phyloP scores from a whole-genome alignment of 2,113 vertebrate species.

The Castor canadensis region DNA sequence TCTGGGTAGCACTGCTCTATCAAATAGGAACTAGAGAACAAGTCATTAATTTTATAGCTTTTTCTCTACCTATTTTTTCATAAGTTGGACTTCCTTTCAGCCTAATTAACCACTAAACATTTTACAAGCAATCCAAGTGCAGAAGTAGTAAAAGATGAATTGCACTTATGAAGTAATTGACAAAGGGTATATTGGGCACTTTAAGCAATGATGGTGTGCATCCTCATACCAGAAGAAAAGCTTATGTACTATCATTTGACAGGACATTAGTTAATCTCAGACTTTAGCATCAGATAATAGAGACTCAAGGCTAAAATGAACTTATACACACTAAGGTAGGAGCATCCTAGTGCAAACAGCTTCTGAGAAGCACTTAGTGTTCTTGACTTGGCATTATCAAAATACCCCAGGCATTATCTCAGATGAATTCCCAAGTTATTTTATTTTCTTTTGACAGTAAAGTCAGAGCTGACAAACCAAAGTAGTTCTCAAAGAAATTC shows the following conservation, averaged over 20 bases:
- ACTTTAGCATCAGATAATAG: slow-evolving; percentile 75
- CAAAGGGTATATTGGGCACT: slow-evolving; percentile 74
- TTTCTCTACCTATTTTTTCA: slow-evolving; percentile 71
- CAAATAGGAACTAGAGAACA: slow-evolving; percentile 76
- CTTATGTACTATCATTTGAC: slow-evolving; percentile 77
- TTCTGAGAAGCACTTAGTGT: slow-evolving; percentile 74
- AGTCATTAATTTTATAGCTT: slow-evolving; percentile 81
- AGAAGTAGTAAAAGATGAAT: slow-evolving; percentile 84
- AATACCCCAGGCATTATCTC: slow-evolving; percentile 80
- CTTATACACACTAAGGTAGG: background rate
- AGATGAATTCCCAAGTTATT: slow-evolving; percentile 83
- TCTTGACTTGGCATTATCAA: slow-evolving; percentile 80
- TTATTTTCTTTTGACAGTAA: slow-evolving; percentile 85
- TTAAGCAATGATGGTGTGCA: slow-evolving; percentile 76
- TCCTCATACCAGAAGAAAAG: slow-evolving; percentile 80
- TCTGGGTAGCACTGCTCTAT: slow-evolving; percentile 74
- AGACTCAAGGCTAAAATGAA: slow-evolving; percentile 75
- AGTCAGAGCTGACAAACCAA: slow-evolving; percentile 85
- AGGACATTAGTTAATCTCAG: slow-evolving; percentile 81
- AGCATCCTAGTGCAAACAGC: slow-evolving; percentile 40
- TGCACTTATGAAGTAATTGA: slow-evolving; percentile 84
- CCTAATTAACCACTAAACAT: slow-evolving; percentile 86
- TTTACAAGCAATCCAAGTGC: slow-evolving; percentile 81
- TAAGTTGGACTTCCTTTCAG: slow-evolving; percentile 84
- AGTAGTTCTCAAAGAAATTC: slow-evolving; percentile 86